Evolutionary conservation across 2,888 invertebrate genomes (phyloP), one percentile per base, ranked within the genome.

Genomic region (Tuta absoluta): DNA sequence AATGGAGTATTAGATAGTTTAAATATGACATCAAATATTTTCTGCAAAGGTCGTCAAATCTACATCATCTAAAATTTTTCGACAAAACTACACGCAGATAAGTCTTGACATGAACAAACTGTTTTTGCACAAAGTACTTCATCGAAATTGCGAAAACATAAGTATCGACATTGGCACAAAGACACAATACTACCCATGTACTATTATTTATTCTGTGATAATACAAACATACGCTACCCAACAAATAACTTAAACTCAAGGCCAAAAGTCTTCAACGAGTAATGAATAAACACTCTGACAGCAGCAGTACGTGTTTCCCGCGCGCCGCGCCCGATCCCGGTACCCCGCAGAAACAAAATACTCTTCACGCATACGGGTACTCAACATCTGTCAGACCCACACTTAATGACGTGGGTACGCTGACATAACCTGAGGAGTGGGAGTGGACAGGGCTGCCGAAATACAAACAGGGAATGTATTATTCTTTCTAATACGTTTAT

Each of bases 311-410:
- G 17, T 17, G 7, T 53, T n/a, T 12, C 11, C n/a, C 37, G 33
- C 10, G 37, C 12, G n/a, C n/a, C n/a, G 33, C 10, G 37, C 37
- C 53, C 53, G 53, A 62, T 38, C 53, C 51, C 53, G 17, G 28
- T 24, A 10, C n/a, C 24, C 5, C 8, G 19, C 19, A 49, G 21
- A 62, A 53, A 53, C 62, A 62, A 62, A 62, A 49, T 41, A 41
- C 48, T 19, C 61, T 61, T 48, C 17, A 38, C 37, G 21, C 24
- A 17, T 3, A n/a, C n/a, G n/a, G n/a, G n/a, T n/a, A 62, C 51
- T 53, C 51, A 51, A 37, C 62, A 53, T 28, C 38, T 62, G 62
- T 62, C 62, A 62, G 24, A 19, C 33, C 38, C 14, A 23, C 21
- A 45, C 24, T 12, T 10, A 12, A 62, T 53, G 62, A 62, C 62